Evolutionary conservation across 2,797 vertebrate genomes (phyloP).

Genomic region (Falco naumanni): DNA sequence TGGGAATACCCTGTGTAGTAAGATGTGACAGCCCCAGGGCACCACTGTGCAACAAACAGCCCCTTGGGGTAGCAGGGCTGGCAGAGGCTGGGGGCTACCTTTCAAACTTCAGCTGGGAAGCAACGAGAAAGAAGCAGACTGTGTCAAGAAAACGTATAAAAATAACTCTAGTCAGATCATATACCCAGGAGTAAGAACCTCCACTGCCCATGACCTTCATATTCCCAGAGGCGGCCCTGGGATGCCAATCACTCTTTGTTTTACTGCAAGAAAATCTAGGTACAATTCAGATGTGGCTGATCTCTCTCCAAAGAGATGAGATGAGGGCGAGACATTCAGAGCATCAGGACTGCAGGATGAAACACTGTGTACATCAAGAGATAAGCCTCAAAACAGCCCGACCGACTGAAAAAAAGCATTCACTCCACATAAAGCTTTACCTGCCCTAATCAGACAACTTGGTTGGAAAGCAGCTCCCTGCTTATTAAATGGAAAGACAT

Average conservation of each 20-base stretch:
- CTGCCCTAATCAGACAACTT: background rate
- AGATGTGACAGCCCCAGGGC: background rate
- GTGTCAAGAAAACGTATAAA: background rate
- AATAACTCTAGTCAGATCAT: background rate
- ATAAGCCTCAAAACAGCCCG: background rate
- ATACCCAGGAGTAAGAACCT: background rate
- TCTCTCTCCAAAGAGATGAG: background rate
- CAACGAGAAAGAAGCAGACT: background rate
- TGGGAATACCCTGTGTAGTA: rapidly evolving
- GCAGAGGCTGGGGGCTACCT: background rate
- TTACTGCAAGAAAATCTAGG: background rate
- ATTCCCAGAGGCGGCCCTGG: background rate
- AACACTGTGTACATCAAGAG: background rate
- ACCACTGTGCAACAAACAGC: background rate
- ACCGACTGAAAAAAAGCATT: background rate
- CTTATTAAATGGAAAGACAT: background rate
- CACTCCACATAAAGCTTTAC: background rate
- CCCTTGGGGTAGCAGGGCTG: background rate
- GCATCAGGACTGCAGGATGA: background rate
- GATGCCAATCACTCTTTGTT: background rate
- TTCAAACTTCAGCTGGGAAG: background rate
- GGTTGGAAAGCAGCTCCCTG: background rate
- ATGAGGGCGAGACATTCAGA: background rate
- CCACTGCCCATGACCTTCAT: background rate
- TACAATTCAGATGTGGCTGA: background rate